phyloP scores from a whole-genome alignment of 2,797 vertebrate species.

The Anomalospiza imberbis region DNA sequence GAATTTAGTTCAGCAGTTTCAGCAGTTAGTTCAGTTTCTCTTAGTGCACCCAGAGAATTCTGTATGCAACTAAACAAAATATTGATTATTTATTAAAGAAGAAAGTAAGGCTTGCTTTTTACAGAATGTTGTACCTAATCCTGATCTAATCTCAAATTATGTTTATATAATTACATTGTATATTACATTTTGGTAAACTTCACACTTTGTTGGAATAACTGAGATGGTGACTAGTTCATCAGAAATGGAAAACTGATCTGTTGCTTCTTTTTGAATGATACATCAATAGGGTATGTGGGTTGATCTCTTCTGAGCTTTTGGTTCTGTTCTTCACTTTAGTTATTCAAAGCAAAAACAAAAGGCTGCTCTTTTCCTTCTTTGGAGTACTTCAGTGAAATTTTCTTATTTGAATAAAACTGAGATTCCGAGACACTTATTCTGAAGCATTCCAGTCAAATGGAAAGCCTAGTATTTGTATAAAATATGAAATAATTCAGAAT shows the following conservation, averaged over 20 bases:
- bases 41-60: neutral
- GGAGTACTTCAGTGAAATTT: neutral
- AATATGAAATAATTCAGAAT: neutral
- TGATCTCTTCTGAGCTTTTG: neutral
- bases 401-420: neutral
- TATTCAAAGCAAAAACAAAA: neutral
- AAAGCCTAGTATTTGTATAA: neutral
- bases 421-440: neutral
- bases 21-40: neutral
- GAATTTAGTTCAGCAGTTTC: neutral
- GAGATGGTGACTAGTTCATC: neutral
- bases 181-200: neutral
- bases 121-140: neutral
- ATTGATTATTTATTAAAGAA: neutral
- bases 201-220: neutral
- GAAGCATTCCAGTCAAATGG: neutral
- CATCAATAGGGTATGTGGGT: neutral
- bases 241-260: neutral
- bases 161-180: neutral
- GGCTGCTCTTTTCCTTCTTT: neutral
- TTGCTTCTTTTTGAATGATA: neutral
- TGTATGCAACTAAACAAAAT: neutral
- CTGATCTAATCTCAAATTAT: neutral
- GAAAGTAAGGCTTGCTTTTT: neutral
- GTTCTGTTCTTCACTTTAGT: neutral